These are phyloP conservation scores for Catocala fraxini DNA, from an alignment of 2,888 invertebrate species.

Conservation along the genomic window DNA sequence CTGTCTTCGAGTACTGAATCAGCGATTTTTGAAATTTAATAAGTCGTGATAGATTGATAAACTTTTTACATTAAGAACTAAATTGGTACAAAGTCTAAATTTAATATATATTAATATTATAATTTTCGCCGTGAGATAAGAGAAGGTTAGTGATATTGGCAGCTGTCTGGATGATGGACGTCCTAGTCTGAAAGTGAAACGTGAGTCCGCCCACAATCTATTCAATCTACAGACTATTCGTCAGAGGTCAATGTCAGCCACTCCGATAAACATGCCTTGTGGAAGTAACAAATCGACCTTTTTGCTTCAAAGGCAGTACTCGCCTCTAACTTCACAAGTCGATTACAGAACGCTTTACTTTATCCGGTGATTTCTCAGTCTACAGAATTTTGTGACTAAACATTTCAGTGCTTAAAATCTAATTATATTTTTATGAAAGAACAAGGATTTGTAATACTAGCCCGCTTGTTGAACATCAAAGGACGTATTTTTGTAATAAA, in stretches of 20 bases:
- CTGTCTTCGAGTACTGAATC: slow-evolving; percentile 17
- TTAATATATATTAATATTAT: no score
- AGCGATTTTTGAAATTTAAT: slow-evolving; percentile 23
- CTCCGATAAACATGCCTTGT: slow-evolving; percentile 51
- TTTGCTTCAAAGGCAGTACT: slow-evolving; percentile 38
- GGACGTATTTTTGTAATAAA: slow-evolving; percentile 1
- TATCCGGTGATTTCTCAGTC: not conserved
- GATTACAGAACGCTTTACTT: slow-evolving; percentile 10
- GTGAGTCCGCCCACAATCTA: slow-evolving; percentile 39
- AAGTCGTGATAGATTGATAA: slow-evolving; percentile 31
- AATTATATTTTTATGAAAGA: slow-evolving; percentile 6
- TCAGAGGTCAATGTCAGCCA: slow-evolving; percentile 53
- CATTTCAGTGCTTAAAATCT: slow-evolving; percentile 3
- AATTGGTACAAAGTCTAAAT: slow-evolving; percentile 43
- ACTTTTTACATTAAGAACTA: slow-evolving; percentile 41
- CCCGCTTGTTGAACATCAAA: not conserved
- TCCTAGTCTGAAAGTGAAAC: slow-evolving; percentile 49
- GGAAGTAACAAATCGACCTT: slow-evolving; percentile 62
- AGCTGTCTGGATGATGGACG: slow-evolving; percentile 76
- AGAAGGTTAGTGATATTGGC: slow-evolving; percentile 76
- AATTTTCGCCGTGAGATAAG: slow-evolving; percentile 65
- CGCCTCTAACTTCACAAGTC: slow-evolving; percentile 22
- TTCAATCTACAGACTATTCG: slow-evolving; percentile 51
- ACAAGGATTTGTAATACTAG: slow-evolving; percentile 2
- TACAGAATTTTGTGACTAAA: not conserved